phyloP scores from a whole-genome alignment of 2,888 invertebrate genomes.

The Chrysolina americana region DNA sequence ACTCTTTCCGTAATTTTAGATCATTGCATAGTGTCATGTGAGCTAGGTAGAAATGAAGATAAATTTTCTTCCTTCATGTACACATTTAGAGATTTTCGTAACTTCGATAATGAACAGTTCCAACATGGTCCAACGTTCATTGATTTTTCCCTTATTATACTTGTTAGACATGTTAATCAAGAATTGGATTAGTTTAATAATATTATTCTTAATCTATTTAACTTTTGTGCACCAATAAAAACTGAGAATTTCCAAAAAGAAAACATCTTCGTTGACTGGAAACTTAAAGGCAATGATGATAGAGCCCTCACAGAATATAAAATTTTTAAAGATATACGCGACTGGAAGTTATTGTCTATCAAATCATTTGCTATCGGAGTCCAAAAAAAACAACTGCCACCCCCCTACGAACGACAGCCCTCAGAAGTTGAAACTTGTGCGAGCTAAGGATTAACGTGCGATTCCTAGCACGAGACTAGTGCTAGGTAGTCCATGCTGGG shows the following conservation, averaged over 20 bases:
- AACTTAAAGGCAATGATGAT: not conserved
- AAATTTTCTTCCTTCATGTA: not conserved
- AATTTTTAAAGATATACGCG: not conserved
- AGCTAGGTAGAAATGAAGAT: not conserved
- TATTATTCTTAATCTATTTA: not conserved
- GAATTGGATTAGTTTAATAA: not conserved
- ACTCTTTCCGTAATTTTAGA: not conserved
- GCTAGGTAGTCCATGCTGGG: too few relatives aligned
- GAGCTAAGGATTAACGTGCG: too few relatives aligned
- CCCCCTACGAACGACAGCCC: too few relatives aligned
- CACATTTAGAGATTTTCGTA: not conserved
- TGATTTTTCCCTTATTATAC: not conserved
- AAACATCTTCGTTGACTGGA: not conserved
- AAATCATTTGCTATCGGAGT: not conserved
- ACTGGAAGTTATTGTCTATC: not conserved
- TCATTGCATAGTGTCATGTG: not conserved
- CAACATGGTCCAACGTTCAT: not conserved
- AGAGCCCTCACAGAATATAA: not conserved
- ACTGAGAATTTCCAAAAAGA: not conserved
- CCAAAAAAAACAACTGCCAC: too few relatives aligned
- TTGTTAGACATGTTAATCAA: not conserved
- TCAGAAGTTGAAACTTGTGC: too few relatives aligned
- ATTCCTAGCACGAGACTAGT: too few relatives aligned
- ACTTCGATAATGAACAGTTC: not conserved
- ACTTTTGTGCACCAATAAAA: not conserved